phyloP scores from a whole-genome alignment of 2,888 invertebrate genomes.

The Apamea monoglypha region DNA sequence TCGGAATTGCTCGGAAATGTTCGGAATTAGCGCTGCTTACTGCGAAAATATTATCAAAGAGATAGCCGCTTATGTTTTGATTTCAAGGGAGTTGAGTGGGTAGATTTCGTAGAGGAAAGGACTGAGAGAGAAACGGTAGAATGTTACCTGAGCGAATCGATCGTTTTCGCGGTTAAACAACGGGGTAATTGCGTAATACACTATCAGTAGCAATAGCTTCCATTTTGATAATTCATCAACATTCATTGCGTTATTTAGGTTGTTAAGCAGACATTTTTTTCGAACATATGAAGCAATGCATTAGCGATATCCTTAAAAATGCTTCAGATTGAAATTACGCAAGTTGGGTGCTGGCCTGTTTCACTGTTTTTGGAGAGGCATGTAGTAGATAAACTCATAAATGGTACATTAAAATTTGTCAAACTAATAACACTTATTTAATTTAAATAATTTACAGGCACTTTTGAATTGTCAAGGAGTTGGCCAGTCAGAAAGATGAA shows the following conservation, averaged over 20 bases:
- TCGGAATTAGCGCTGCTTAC: constrained; percentile 35
- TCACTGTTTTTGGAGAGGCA: not conserved
- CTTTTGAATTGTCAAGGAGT: not conserved
- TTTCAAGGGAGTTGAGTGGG: not conserved
- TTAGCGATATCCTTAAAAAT: no score
- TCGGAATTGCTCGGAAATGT: constrained; percentile 36
- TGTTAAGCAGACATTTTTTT: no score
- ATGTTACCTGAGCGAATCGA: not conserved
- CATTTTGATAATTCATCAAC: no score
- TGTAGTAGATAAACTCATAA: not conserved
- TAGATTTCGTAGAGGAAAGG: not conserved
- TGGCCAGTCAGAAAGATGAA: not conserved
- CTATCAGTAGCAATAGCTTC: no score
- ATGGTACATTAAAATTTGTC: not conserved
- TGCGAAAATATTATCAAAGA: constrained; percentile 6
- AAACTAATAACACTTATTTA: not conserved
- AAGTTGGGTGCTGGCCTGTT: no score
- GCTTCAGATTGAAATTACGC: no score
- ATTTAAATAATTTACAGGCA: not conserved
- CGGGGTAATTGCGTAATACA: no score
- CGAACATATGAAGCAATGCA: no score
- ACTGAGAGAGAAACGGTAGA: constrained; percentile 1
- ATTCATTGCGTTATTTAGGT: no score
- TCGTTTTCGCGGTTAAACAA: no score
- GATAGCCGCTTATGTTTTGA: constrained; percentile 33